Conservation (phyloP, 2,888 invertebrate genomes). For the Pyrgus malvae region DNA sequence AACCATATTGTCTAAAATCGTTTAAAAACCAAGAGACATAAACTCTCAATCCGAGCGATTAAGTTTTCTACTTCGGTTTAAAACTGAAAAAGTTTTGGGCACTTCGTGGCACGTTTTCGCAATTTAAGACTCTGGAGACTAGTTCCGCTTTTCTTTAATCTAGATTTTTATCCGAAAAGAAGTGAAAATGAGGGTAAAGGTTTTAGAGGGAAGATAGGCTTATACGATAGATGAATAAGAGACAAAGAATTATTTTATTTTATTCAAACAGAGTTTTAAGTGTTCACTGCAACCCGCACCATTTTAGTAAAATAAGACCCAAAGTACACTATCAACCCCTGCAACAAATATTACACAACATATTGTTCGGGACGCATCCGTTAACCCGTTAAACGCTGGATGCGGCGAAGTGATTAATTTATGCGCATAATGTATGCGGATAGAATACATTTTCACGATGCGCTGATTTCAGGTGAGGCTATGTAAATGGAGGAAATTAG, state of each 20-base stretch:
- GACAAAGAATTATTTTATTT: no score
- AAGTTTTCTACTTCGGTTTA: constrained; percentile 2
- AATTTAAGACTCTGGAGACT: constrained; percentile 3
- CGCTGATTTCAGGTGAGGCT: constrained; percentile 21
- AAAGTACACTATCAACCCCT: no score
- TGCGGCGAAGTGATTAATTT: constrained; percentile 24
- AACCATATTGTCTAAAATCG: no score
- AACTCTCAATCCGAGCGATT: neutral
- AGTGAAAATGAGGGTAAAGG: neutral
- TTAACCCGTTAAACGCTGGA: constrained; percentile 24
- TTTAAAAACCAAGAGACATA: neutral
- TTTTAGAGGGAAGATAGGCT: no score
- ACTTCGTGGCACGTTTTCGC: constrained; percentile 10
- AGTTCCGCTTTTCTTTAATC: neutral
- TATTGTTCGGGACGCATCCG: constrained; percentile 15
- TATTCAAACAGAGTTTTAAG: no score
- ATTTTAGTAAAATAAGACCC: no score
- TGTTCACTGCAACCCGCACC: no score
- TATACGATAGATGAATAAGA: no score
- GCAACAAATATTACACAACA: constrained; percentile 18
- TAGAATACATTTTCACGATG: constrained; percentile 18
- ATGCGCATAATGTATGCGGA: constrained; percentile 24
- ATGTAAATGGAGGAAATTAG: no score
- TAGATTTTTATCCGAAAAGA: neutral
- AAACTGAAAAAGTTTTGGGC: constrained; percentile 14